Conservation (phyloP, 1,140 invertebrate genomes). For the Helicoverpa zea region DNA sequence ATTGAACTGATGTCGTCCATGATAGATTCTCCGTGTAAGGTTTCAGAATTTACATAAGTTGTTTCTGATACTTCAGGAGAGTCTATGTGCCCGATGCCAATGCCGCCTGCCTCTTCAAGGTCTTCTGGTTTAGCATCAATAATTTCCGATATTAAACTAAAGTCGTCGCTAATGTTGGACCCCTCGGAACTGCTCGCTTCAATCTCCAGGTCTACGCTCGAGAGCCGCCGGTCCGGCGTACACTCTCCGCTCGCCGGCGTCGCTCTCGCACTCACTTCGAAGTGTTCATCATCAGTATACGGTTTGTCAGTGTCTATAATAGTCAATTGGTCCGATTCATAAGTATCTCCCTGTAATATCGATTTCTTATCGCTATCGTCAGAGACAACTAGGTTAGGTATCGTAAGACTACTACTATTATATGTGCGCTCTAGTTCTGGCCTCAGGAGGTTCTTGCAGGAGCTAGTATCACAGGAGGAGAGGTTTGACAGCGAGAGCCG, state of each 20-base stretch:
- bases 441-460: slow-evolving; percentile 82
- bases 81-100: slow-evolving; percentile 93
- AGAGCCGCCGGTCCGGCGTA: slow-evolving; percentile 77
- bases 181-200: slow-evolving; percentile 87
- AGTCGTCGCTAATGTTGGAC: slow-evolving; percentile 90
- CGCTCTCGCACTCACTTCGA: slow-evolving; percentile 68
- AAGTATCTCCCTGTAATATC: slow-evolving; percentile 84
- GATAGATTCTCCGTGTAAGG: slow-evolving; percentile 91
- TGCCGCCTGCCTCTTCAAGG: slow-evolving; percentile 87
- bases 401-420: slow-evolving; percentile 82
- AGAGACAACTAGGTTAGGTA: slow-evolving; percentile 85
- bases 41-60: slow-evolving; percentile 89
- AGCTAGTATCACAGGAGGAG: slow-evolving; percentile 82
- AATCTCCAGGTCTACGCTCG: slow-evolving; percentile 80
- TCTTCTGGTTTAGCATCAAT: slow-evolving; percentile 87
- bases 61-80: slow-evolving; percentile 93
- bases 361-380: slow-evolving; percentile 82
- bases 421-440: slow-evolving; percentile 69
- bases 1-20: slow-evolving; percentile 93
- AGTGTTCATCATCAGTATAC: slow-evolving; percentile 81
- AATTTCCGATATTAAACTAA: slow-evolving; percentile 89
- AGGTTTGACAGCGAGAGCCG: slow-evolving; percentile 80
- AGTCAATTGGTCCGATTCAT: slow-evolving; percentile 88
- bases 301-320: slow-evolving; percentile 88
- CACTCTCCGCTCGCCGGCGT: slow-evolving; percentile 73